Evolutionary conservation across 92 coral and sea anemone species (phyloP), one percentile per base, ranked within the genome.

Genomic region (Siderastrea radians): DNA sequence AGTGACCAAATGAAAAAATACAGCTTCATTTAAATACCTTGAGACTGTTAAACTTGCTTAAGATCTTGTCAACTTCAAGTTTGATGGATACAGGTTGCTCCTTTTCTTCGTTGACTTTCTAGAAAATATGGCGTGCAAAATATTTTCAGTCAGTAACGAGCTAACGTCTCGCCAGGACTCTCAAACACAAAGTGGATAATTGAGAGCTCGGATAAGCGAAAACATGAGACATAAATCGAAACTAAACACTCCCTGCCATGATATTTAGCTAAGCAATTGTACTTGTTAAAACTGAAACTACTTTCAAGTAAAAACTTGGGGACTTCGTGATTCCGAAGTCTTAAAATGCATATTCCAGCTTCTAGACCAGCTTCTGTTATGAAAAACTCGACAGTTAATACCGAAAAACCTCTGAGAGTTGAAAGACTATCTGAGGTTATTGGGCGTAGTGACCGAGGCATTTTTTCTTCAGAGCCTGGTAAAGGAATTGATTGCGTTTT

Each of bases 41-140:
- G 45, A 91, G 71, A 57, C 74, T 68, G 78, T 86, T 91, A 87
- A 95, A 95, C 77, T 93, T 95, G 77, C 57, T 71, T 4, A 95
- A 43, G 44, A 93, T 65, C 65, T 81, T 82, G 19, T 87, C 91
- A 49, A 95, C 95, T 51, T 80, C 93, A 80, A 68, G 79, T 89
- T 95, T 68, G 60, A 77, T 74, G 85, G 77, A 17, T 83, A 15
- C 51, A 95, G 79, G 49, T 79, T 68, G 74, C 88, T 50, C 80
- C 71, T 49, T 16, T 5, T 61, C 54, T 49, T 48, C 14, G 6
- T 47, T 73, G 19, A 51, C 45, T 38, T 43, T 65, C 80, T 73
- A 55, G 7, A 16, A 84, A 50, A 49, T 14, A 16, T 12, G 68
- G 13, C 70, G 60, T 19, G 57, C 3, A 9, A 19, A 15, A 7